phyloP scores from a whole-genome alignment of 2,113 vertebrate species.

The Neotoma lepida region DNA sequence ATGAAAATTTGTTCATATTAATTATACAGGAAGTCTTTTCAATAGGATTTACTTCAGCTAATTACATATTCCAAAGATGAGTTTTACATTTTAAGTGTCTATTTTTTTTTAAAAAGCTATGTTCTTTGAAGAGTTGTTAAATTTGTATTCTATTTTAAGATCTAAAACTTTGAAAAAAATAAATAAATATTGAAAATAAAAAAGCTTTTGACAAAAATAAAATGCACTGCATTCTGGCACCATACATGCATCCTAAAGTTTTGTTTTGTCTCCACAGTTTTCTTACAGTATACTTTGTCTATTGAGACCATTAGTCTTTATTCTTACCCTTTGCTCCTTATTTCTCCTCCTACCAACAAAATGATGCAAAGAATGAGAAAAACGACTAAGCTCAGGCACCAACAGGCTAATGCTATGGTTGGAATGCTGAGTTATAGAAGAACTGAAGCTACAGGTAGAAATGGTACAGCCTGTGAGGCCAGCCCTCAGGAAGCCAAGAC shows the following conservation, averaged over 20 bases:
- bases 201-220: conserved; percentile 34
- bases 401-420: neutral
- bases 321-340: neutral
- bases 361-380: conserved; percentile 16
- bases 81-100: conserved; percentile 52
- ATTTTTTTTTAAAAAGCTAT: conserved; percentile 36
- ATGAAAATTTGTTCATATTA: conserved; percentile 51
- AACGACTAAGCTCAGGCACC: neutral
- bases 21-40: conserved; percentile 31
- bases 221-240: conserved; percentile 3
- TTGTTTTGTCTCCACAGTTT: neutral
- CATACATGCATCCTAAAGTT: conserved; percentile 16
- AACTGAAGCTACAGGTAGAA: conserved; percentile 49
- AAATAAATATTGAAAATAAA: conserved; percentile 16
- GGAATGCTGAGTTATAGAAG: neutral
- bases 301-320: neutral
- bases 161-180: conserved; percentile 47
- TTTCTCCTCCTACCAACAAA: neutral
- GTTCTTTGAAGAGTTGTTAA: conserved; percentile 39
- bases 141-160: conserved; percentile 12
- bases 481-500: neutral
- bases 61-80: conserved; percentile 49
- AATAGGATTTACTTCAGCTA: conserved; percentile 28
- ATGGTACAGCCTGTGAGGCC: neutral
- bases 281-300: neutral